Conservation (phyloP, 2,113 vertebrate species). For the Rhizomys pruinosus region DNA sequence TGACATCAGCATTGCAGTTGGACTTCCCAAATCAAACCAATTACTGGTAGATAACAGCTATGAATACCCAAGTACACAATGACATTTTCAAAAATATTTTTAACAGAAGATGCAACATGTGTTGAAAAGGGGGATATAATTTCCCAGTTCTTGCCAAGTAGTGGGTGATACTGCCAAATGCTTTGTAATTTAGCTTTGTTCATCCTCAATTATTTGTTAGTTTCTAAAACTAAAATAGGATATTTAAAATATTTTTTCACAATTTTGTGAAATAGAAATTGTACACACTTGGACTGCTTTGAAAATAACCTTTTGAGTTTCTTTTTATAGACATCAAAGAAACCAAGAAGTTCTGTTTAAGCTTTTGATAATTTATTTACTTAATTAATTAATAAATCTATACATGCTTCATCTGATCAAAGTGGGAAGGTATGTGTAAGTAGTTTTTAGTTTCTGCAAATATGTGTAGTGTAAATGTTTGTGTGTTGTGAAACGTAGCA, state of each 20-base stretch:
- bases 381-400: too few species aligned
- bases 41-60: background rate
- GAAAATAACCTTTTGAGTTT: background rate
- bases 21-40: background rate
- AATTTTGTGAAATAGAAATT: background rate
- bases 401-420: background rate
- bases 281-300: background rate
- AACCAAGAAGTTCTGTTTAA: background rate
- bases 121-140: background rate
- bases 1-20: background rate
- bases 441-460: rapidly evolving
- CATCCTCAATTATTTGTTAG: background rate
- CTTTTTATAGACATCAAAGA: background rate
- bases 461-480: background rate
- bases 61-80: background rate
- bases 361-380: background rate
- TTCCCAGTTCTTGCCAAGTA: background rate
- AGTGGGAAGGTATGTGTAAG: background rate
- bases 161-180: too few species aligned
- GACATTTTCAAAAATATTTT: background rate
- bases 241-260: background rate
- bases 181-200: background rate
- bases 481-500: rapidly evolving
- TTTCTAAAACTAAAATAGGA: background rate
- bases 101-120: background rate